These are phyloP conservation scores for Trichoplusia ni DNA, from an alignment of 1,140 invertebrate genomes.

Conservation along the genomic window DNA sequence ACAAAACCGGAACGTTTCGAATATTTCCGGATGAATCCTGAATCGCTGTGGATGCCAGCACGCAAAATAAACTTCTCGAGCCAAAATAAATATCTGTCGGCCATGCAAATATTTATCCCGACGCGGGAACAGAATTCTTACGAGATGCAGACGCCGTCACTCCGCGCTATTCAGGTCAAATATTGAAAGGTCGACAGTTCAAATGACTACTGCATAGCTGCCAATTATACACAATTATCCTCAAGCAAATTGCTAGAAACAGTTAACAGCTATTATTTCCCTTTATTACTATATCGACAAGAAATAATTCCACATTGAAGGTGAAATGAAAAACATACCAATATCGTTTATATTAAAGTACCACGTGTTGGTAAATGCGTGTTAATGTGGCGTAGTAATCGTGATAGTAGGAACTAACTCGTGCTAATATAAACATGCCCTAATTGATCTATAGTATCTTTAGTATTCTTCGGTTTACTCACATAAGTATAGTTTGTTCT, in stretches of 20 bases:
- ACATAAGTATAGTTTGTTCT: no score
- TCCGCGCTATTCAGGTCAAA: background rate
- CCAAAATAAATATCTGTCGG: background rate
- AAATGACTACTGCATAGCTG: background rate
- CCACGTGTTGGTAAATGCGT: background rate
- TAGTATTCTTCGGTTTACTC: background rate
- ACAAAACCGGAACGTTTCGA: no score
- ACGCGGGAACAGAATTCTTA: background rate
- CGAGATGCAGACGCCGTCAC: background rate
- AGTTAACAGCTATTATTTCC: background rate
- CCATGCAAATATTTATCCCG: background rate
- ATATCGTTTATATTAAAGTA: background rate
- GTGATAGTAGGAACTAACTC: background rate
- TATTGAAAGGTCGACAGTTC: background rate
- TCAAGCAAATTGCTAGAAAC: background rate
- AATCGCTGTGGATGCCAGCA: no score
- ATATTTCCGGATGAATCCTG: no score
- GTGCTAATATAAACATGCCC: background rate
- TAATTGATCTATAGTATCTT: constrained; percentile 6
- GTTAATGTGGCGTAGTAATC: background rate
- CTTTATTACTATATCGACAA: background rate
- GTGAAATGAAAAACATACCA: constrained; percentile 14
- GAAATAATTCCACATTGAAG: background rate
- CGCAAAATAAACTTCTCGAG: background rate
- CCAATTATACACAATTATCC: no score